Evolutionary conservation across 2,797 vertebrate species (phyloP), one percentile per base, ranked within the genome.

Genomic region (Sylvia borin): DNA sequence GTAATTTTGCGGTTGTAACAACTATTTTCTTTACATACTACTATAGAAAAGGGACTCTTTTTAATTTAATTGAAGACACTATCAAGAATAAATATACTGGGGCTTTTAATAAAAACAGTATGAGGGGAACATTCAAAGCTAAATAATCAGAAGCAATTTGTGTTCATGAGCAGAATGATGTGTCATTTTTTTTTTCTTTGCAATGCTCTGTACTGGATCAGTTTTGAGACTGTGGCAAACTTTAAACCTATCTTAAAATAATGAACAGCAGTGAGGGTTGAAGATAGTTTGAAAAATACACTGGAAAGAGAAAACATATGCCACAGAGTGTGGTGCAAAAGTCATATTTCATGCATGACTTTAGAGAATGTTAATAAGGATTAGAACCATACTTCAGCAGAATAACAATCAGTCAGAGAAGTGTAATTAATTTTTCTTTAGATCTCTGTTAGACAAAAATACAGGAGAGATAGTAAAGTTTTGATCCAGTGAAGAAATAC

Each of bases 331-430:
- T 98, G 98, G 98, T 98, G 96, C 97, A 98, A 98, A 98, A 98
- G 98, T 98, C 98, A 97, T 98, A 98, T 98, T 98, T 98, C 98
- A 99, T 98, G 98, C 97, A 98, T 98, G 98, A 98, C 98, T 98
- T 98, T 97, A 96, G 98, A 98, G 98, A 98, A 99, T 98, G 98
- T 98, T 99, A 99, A 98, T 99, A 98, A 98, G 98, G 98, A 99
- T 99, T 99, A 98, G 98, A 98, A 98, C 97, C 98, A 98, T 98
- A 98, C 97, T 98, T 97, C 95, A 97, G 97, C 98, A 98, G 98
- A 98, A 98, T 98, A 97, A 96, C 97, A 97, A 98, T 98, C 98
- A 97, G 97, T 97, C 97, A 98, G 97, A 97, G 97, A 93, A 92
- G 96, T 92, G 96, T 96, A 98, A 98, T 98, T 97, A 97, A 98